Percentiles rank a stretch among this genome's conserved stretches.
phyloP scores from a whole-genome alignment of 37 sponge, comb jelly and placozoan species.

The Axinella damicornis region DNA sequence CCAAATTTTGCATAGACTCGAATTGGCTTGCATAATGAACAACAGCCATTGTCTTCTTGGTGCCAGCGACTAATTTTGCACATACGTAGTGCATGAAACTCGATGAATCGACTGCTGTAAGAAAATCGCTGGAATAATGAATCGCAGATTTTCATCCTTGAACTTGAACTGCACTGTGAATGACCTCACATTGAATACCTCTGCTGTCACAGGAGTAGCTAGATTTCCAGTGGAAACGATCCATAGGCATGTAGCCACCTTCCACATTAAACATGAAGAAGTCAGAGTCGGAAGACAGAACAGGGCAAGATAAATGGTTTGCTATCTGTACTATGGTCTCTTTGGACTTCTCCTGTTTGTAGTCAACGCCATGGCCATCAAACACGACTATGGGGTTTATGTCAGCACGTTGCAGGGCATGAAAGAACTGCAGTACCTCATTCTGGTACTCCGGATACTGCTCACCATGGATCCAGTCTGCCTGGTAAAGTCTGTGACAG shows the following conservation, averaged over 20 bases:
- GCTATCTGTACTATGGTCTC: not conserved
- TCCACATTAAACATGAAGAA: conserved; percentile 74
- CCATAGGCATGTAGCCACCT: conserved; percentile 71
- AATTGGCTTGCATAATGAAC: not conserved
- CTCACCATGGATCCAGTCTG: conserved; percentile 66
- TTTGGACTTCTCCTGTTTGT: conserved; percentile 51
- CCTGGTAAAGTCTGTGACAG: conserved; percentile 35
- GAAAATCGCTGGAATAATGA: conserved; percentile 69
- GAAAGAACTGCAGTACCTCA: conserved; percentile 36
- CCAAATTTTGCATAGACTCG: not conserved
- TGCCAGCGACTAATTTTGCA: too few relatives aligned
- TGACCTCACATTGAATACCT: conserved; percentile 39
- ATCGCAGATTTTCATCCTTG: conserved; percentile 10
- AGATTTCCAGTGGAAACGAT: conserved; percentile 49
- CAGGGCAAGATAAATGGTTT: conserved; percentile 54
- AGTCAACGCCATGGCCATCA: conserved; percentile 76
- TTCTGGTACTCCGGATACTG: conserved; percentile 60
- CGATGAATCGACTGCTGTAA: too few relatives aligned
- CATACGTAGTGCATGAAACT: not conserved
- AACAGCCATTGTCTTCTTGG: not conserved
- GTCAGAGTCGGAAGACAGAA: conserved; percentile 79
- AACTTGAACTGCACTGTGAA: conserved; percentile 34
- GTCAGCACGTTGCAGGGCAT: conserved; percentile 11
- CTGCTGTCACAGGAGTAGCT: conserved; percentile 34
- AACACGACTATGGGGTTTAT: conserved; percentile 71